Percentiles rank a stretch among this genome's conserved stretches.
Evolutionary conservation across 2,113 vertebrate genomes (phyloP).

Genomic region (Takifugu bimaculatus): DNA sequence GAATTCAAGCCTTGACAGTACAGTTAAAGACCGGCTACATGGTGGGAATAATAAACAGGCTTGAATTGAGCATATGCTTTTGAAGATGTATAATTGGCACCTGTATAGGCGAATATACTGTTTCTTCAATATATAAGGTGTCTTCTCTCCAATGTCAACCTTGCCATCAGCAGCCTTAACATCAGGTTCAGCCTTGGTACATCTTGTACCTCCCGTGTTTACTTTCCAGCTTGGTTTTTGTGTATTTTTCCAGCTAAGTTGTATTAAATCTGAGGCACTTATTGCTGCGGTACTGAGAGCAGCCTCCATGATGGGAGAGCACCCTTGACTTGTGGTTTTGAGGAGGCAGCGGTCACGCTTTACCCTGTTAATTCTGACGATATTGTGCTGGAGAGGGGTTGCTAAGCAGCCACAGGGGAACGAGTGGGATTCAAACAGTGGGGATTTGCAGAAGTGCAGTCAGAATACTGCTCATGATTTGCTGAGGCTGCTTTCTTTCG

Average conservation of each 20-base stretch:
- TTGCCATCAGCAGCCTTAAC: not conserved
- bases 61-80: not conserved
- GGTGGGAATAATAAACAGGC: not conserved
- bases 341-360: conserved; percentile 69
- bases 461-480: conserved; percentile 27
- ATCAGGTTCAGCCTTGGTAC: conserved; percentile 1
- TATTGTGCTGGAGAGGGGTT: conserved; percentile 74
- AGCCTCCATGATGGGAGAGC: conserved; percentile 54
- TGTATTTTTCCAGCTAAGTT: conserved; percentile 13
- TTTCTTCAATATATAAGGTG: conserved; percentile 8
- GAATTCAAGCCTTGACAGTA: conserved; percentile 26
- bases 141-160: conserved; percentile 1
- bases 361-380: conserved; percentile 69
- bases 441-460: conserved; percentile 52
- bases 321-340: conserved; percentile 66
- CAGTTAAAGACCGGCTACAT: conserved; percentile 4
- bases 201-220: conserved; percentile 14
- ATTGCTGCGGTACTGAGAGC: conserved; percentile 43
- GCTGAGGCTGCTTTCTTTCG: conserved; percentile 4
- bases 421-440: conserved; percentile 72
- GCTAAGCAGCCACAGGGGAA: conserved; percentile 74
- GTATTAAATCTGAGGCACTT: conserved; percentile 35
- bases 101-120: not conserved
- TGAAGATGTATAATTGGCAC: not conserved
- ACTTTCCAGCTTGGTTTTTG: conserved; percentile 15